Evolutionary conservation across 2,113 vertebrate genomes (phyloP).

Genomic region (Oxyura jamaicensis): DNA sequence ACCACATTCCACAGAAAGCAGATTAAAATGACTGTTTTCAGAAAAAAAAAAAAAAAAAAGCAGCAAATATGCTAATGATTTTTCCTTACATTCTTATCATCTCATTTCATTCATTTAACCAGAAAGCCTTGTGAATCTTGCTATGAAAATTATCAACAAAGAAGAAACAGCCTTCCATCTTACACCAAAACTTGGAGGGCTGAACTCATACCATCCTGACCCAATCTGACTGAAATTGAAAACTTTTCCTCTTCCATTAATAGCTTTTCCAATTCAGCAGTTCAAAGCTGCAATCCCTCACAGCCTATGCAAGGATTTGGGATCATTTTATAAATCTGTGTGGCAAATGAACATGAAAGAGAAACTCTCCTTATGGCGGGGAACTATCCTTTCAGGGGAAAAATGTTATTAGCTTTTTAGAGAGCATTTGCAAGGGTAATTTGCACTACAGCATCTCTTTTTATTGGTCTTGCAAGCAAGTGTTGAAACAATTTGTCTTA

Average conservation of each 20-base stretch:
- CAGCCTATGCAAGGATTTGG: constrained; percentile 59
- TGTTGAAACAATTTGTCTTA: constrained; percentile 46
- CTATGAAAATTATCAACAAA: constrained; percentile 52
- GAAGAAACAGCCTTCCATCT: constrained; percentile 35
- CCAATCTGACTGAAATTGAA: constrained; percentile 51
- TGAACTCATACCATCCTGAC: constrained; percentile 53
- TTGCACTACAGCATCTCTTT: constrained; percentile 61
- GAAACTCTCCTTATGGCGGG: constrained; percentile 20
- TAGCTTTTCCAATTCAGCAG: constrained; percentile 53
- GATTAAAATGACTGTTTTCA: constrained; percentile 62
- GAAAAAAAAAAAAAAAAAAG: neutral
- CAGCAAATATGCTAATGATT: constrained; percentile 27
- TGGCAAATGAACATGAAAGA: constrained; percentile 55
- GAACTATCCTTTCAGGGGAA: constrained; percentile 35
- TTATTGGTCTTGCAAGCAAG: constrained; percentile 44
- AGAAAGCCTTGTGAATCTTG: constrained; percentile 50
- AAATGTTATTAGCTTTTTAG: constrained; percentile 59
- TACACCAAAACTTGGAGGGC: constrained; percentile 39
- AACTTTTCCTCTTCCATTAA: constrained; percentile 46
- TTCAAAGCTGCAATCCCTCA: constrained; percentile 52
- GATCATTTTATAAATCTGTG: constrained; percentile 66
- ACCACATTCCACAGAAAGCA: constrained; percentile 14
- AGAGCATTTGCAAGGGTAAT: constrained; percentile 66
- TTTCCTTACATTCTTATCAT: constrained; percentile 58
- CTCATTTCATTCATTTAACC: constrained; percentile 60